Conservation (phyloP, 2,113 vertebrate species). For the Burhinus bistriatus region DNA sequence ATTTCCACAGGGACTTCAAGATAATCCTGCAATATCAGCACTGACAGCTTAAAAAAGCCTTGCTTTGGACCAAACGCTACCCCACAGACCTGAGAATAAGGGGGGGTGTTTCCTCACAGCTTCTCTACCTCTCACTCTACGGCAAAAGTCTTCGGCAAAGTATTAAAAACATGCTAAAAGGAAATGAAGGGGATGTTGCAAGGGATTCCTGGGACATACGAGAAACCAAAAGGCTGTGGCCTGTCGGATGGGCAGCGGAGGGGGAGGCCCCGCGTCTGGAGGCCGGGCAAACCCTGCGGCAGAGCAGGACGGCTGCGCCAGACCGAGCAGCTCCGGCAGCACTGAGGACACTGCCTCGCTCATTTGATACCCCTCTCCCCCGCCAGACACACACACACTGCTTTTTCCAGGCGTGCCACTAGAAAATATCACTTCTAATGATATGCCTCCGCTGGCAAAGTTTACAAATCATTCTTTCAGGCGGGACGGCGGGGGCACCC, state of each 20-base stretch:
- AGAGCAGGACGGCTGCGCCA: rapidly evolving
- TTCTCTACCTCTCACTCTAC: not conserved
- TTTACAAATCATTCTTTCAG: not conserved
- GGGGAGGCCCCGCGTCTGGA: not conserved
- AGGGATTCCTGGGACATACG: not conserved
- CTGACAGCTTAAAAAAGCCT: not conserved
- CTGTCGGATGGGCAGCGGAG: rapidly evolving
- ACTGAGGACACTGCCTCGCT: not conserved
- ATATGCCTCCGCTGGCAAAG: not conserved
- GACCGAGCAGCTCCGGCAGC: not conserved
- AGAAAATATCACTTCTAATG: not conserved
- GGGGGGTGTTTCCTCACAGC: not conserved
- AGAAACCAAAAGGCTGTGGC: not conserved
- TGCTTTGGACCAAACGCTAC: not conserved
- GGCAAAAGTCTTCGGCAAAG: not conserved
- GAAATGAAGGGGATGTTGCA: not conserved
- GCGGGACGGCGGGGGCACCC: rapidly evolving
- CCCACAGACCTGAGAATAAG: not conserved
- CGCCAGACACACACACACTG: not conserved
- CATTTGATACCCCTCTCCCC: too few species aligned
- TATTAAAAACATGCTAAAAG: not conserved
- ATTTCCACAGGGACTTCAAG: not conserved
- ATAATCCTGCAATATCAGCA: not conserved
- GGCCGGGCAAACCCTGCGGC: not conserved
- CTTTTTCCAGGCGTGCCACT: not conserved